Percentiles rank a stretch among this genome's conserved stretches.
phyloP scores from a whole-genome alignment of 2,888 invertebrate genomes.

The Pediacus dermestoides region DNA sequence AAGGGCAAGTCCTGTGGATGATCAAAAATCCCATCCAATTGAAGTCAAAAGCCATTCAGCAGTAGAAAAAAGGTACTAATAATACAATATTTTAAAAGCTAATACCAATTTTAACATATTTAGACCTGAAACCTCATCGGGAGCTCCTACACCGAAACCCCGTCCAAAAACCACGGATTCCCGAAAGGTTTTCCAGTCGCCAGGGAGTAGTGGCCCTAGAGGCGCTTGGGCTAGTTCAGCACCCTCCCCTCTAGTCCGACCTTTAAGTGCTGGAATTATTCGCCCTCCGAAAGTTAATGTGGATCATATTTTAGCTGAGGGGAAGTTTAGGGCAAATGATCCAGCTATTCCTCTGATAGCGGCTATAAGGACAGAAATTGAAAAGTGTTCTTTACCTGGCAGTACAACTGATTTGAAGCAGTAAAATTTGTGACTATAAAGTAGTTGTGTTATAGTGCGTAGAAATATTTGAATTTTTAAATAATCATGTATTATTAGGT shows the following conservation, averaged over 20 bases:
- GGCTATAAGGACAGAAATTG: conserved; percentile 73
- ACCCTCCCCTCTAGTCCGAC: conserved; percentile 55
- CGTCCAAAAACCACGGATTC: conserved; percentile 47
- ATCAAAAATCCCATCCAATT: conserved; percentile 29
- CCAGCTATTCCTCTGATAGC: conserved; percentile 80
- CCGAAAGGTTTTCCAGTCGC: conserved; percentile 38
- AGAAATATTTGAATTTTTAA: too few species aligned
- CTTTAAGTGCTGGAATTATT: conserved; percentile 64
- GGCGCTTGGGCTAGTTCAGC: conserved; percentile 55
- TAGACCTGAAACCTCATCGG: conserved; percentile 7
- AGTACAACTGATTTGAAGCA: conserved; percentile 42
- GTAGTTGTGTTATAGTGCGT: too few species aligned
- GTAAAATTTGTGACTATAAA: too few species aligned
- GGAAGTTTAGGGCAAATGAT: conserved; percentile 59
- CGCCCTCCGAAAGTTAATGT: conserved; percentile 53
- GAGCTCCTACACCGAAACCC: conserved; percentile 29
- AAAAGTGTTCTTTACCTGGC: conserved; percentile 48
- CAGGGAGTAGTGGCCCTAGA: conserved; percentile 43
- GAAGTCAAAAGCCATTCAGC: conserved; percentile 49
- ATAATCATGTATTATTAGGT: too few species aligned
- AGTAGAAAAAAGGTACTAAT: conserved; percentile 17
- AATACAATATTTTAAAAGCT: too few species aligned
- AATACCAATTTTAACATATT: background rate
- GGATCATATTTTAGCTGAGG: conserved; percentile 56
- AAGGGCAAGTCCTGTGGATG: conserved; percentile 51